Evolutionary conservation across 2,797 vertebrate species (phyloP).

Genomic region (Lindbergichthys nudifrons): DNA sequence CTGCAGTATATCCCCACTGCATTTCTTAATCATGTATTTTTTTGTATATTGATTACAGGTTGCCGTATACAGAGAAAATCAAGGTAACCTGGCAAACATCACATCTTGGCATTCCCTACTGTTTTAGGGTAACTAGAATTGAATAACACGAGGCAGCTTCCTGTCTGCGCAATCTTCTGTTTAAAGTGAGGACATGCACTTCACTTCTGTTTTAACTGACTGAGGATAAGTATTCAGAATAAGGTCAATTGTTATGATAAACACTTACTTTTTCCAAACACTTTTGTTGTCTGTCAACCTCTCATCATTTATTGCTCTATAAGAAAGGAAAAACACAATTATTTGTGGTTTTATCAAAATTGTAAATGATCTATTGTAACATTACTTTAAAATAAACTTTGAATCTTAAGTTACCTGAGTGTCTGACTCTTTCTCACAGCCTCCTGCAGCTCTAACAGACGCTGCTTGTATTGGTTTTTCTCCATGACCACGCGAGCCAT

Average conservation of each 20-base stretch:
- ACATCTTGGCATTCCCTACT: background rate
- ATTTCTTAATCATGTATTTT: background rate
- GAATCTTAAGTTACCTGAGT: constrained; percentile 66
- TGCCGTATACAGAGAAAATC: background rate
- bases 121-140: background rate
- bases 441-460: constrained; percentile 89
- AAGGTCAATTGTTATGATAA: background rate
- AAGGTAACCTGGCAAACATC: background rate
- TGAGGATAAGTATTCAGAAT: background rate
- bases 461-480: constrained; percentile 92
- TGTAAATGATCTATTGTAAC: background rate
- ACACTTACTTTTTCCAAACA: constrained; percentile 83
- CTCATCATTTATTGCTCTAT: constrained; percentile 80
- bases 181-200: background rate
- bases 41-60: background rate
- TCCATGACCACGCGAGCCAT: constrained; percentile 92
- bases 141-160: background rate
- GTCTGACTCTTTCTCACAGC: constrained; percentile 79
- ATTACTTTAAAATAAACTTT: background rate
- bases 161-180: background rate
- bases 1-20: background rate
- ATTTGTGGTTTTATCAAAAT: background rate
- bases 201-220: background rate
- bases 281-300: constrained; percentile 76
- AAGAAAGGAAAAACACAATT: background rate